These are phyloP conservation scores for Gobiocypris rarus DNA, from an alignment of 2,113 vertebrate genomes.

Conservation along the genomic window DNA sequence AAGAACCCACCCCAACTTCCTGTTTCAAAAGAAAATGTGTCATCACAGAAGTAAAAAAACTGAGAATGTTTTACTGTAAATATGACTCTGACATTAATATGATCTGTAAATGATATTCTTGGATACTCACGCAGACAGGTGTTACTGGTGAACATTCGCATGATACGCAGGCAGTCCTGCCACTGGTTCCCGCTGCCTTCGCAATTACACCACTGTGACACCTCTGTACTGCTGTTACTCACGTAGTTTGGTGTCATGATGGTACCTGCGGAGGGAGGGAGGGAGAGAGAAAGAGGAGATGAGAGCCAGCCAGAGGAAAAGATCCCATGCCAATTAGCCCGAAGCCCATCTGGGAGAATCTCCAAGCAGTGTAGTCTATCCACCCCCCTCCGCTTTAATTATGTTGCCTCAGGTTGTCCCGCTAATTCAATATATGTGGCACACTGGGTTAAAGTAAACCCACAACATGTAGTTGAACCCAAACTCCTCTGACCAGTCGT, in stretches of 20 bases:
- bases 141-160: slow-evolving; percentile 88
- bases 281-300: slow-evolving; percentile 6
- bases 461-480: not conserved
- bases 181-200: slow-evolving; percentile 90
- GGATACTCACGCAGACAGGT: slow-evolving; percentile 89
- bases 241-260: slow-evolving; percentile 95
- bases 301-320: slow-evolving; percentile 26
- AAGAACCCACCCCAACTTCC: not conserved
- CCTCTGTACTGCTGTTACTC: slow-evolving; percentile 83
- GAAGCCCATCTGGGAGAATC: slow-evolving; percentile 46
- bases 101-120: slow-evolving; percentile 57
- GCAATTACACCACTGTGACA: slow-evolving; percentile 91
- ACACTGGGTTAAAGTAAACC: slow-evolving; percentile 32
- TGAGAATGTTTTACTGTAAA: not conserved
- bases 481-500: not conserved
- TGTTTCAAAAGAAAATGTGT: not conserved
- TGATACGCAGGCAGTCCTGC: slow-evolving; percentile 87
- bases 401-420: slow-evolving; percentile 35
- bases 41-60: not conserved
- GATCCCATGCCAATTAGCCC: slow-evolving; percentile 31
- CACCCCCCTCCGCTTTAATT: slow-evolving; percentile 46
- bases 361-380: slow-evolving; percentile 20
- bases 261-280: slow-evolving; percentile 78
- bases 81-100: not conserved
- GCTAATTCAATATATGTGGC: slow-evolving; percentile 45